These are phyloP conservation scores for Rallus limicola DNA, from an alignment of 2,113 vertebrate genomes.

Conservation along the genomic window DNA sequence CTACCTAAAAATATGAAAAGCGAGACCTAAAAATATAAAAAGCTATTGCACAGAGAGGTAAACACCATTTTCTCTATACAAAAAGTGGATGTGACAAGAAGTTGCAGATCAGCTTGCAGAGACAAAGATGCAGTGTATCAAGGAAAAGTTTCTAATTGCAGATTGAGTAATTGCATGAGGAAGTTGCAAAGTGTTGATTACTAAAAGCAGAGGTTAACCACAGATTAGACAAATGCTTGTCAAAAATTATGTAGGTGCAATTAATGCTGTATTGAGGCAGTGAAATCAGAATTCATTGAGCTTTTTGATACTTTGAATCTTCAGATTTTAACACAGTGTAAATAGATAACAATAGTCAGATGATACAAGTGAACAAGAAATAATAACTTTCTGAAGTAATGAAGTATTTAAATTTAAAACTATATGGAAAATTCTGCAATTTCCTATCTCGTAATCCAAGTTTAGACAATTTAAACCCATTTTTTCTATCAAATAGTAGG, in stretches of 20 bases:
- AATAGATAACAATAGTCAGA: neutral
- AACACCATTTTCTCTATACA: neutral
- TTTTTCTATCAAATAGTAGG: neutral
- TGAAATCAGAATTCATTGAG: neutral
- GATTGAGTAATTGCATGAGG: neutral
- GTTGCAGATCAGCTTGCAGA: neutral
- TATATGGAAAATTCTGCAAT: neutral
- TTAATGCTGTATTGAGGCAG: neutral
- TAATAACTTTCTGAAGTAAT: neutral
- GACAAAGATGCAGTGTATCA: neutral
- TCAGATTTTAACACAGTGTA: neutral
- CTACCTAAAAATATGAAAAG: neutral
- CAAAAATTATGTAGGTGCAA: neutral
- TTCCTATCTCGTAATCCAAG: neutral
- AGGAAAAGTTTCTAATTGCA: neutral
- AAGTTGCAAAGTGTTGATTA: neutral
- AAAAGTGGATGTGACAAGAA: accelerated
- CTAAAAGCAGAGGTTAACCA: neutral
- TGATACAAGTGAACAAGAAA: neutral
- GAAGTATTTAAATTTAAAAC: neutral
- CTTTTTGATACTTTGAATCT: neutral
- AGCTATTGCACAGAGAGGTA: neutral
- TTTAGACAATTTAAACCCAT: neutral
- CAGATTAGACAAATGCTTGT: neutral
- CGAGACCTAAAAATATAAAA: neutral